Base-by-base conservation (phyloP, 2,888 invertebrate species). In the Andrena flavipes region DNA sequence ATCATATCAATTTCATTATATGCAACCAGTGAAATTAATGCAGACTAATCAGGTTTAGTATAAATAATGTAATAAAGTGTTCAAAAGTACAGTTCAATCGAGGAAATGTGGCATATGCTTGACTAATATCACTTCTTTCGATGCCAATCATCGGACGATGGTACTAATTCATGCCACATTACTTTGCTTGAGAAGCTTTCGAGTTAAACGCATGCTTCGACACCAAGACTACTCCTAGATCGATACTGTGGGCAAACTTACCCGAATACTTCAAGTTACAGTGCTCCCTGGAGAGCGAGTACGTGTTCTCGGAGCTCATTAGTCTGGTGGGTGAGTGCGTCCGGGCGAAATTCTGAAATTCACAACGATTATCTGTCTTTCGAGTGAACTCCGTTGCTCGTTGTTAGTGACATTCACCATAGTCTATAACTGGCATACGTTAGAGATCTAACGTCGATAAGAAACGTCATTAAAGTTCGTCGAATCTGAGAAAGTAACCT, bases 251-350 rank as follows among this genome's bases (percentile, higher is more conserved):
- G 10, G 26, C 5, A 8, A 65, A 89, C 93, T 92, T 83, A 94
- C 94, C 94, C 72, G 93, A 87, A 77, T 94, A 94, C 84, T 93
- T 94, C 82, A 94, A 90, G 81, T 93, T 93, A 90, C 93, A 91
- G 86, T 93, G 91, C 92, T 94, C 94, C 90, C 87, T 92, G 87
- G 93, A 93, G 87, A 94, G 93, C 88, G 94, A 87, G 89, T 94
- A 94, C 54, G 92, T 93, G 64, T 94, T 94, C 91, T 94, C 94
- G 90, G 93, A 92, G 89, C 93, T 91, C 94, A 94, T 94, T 87
- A 94, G 93, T 92, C 94, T 93, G 78, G 93, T 93, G 6, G 94
- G 94, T 48, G 94, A 94, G 85, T 94, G 94, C 85, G 93, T 93
- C 85, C 94, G 89, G 76, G 94, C 94, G 80, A 94, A 94, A 82